Evolutionary conservation across 2,797 vertebrate species (phyloP), one percentile per base, ranked within the genome.

Genomic region (Serranus cabrilla): DNA sequence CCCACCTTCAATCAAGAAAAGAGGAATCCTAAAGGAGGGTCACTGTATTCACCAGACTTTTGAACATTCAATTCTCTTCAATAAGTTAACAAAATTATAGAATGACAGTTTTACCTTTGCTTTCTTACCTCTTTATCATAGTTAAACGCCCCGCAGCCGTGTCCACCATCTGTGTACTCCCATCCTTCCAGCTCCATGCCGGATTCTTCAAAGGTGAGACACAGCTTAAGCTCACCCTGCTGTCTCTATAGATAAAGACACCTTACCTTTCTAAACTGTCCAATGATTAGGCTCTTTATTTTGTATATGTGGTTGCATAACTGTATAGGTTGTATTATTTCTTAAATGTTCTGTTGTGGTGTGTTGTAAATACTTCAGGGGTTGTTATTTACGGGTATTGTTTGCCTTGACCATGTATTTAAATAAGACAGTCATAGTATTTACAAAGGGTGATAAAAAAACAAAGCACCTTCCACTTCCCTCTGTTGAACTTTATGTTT

Each of bases 131-230:
- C 17, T 60, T 0, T 65, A 1, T 46, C 50, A 67, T 34, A 90
- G 87, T 10, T 58, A 5, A 40, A 18, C 7, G 52, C 21, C 27
- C 51, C 52, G 0, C 40, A 6, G 0, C 57, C 31, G 0, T 42
- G 45, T 25, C 49, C 23, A 13, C 12, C 63, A 0, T 52, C 73
- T 20, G 4, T 60, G n/a, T 25, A 50, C 2, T 40, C 20, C 7
- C 42, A 1, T 16, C 18, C 37, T 14, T 50, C 50, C 21, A 75
- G 16, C 42, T 49, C 60, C 16, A 69, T 47, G 7, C 42, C 25
- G 42, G 78, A 73, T 31, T 17, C 39, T 21, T 79, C 74, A 43
- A 62, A 81, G 90, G 85, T 90, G 60, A 83, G 61, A 25, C 20
- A 0, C 12, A 54, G 3, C 10, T 27, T 39, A 40, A 50, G 1